phyloP scores from a whole-genome alignment of 2,113 vertebrate species.

The Megaceryle torquata region DNA sequence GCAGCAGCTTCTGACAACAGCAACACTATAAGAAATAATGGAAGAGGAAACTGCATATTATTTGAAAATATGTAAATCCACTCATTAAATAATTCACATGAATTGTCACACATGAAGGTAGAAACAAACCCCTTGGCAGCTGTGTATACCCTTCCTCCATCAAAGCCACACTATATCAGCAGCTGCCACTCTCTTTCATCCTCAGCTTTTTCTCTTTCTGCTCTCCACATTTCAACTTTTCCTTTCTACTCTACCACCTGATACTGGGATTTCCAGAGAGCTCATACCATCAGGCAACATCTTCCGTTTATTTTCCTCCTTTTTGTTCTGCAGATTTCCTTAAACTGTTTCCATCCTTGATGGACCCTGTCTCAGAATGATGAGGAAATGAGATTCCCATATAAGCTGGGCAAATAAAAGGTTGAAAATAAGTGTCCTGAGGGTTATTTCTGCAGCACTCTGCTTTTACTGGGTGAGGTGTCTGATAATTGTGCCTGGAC shows the following conservation, averaged over 20 bases:
- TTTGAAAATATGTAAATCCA: constrained; percentile 22
- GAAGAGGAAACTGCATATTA: constrained; percentile 2
- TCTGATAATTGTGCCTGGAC: not conserved
- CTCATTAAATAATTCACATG: constrained; percentile 37
- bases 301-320: not conserved
- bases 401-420: not conserved
- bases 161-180: not conserved
- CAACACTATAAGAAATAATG: not conserved
- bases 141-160: not conserved
- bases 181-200: not conserved
- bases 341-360: not conserved
- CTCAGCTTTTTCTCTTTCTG: not conserved
- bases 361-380: not conserved
- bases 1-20: not conserved
- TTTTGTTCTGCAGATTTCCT: not conserved
- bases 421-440: not conserved
- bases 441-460: not conserved
- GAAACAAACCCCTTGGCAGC: not conserved
- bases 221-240: not conserved
- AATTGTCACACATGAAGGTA: constrained; percentile 22
- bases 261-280: not conserved
- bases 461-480: not conserved
- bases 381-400: not conserved
- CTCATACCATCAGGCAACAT: not conserved
- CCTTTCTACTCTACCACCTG: not conserved